A percentile compares a stretch with the other conserved stretches of the same genome.
These are phyloP conservation scores for Pavo muticus DNA, from an alignment of 2,113 vertebrate species.

Conservation along the genomic window DNA sequence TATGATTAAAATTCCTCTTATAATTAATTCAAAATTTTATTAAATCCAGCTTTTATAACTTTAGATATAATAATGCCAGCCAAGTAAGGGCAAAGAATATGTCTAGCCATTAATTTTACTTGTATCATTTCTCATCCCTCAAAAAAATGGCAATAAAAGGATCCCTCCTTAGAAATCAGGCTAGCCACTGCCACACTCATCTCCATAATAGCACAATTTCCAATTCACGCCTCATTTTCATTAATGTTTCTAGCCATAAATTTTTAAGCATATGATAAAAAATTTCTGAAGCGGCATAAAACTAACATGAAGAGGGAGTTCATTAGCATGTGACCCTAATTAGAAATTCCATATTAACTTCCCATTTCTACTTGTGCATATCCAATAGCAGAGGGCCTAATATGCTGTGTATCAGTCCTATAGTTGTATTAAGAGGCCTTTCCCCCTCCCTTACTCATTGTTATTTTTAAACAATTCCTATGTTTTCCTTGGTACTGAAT, in stretches of 20 bases:
- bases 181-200: slow-evolving; percentile 75
- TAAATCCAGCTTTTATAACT: slow-evolving; percentile 80
- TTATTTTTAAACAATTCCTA: slow-evolving; percentile 66
- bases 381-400: slow-evolving; percentile 65
- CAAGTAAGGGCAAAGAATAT: slow-evolving; percentile 61
- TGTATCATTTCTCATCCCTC: slow-evolving; percentile 72
- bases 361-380: slow-evolving; percentile 71
- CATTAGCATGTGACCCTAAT: slow-evolving; percentile 89
- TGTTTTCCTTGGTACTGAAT: slow-evolving; percentile 69
- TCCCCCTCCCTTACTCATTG: slow-evolving; percentile 40
- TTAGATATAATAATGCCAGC: slow-evolving; percentile 71
- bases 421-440: background rate
- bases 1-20: slow-evolving; percentile 77
- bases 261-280: slow-evolving; percentile 91
- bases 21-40: slow-evolving; percentile 84
- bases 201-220: slow-evolving; percentile 88
- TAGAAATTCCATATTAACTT: slow-evolving; percentile 88
- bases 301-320: slow-evolving; percentile 86
- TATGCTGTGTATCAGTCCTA: background rate
- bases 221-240: slow-evolving; percentile 89
- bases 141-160: slow-evolving; percentile 80
- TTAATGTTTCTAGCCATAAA: slow-evolving; percentile 90
- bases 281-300: slow-evolving; percentile 91
- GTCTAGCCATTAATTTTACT: slow-evolving; percentile 77
- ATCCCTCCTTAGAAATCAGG: slow-evolving; percentile 82